Evolutionary conservation across 1,140 invertebrate species (phyloP).

Genomic region (Samia ricini): DNA sequence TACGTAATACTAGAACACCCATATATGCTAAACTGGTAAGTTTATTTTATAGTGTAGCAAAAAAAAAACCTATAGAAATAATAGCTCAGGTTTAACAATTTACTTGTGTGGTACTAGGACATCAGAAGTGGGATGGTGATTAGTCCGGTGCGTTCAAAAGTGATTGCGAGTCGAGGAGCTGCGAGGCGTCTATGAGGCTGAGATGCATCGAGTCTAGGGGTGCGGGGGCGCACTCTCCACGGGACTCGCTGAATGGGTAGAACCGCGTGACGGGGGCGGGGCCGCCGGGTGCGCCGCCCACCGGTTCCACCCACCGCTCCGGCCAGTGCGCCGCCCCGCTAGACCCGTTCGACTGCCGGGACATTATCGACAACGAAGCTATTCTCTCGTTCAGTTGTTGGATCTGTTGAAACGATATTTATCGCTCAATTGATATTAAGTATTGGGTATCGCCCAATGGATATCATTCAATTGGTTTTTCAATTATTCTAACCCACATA

Average conservation of each 20-base stretch:
- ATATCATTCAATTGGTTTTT: too few relatives aligned
- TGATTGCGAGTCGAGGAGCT: constrained; percentile 69
- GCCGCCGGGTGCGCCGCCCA: constrained; percentile 8
- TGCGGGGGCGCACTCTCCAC: constrained; percentile 19
- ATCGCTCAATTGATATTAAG: too few relatives aligned
- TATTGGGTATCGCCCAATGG: too few relatives aligned
- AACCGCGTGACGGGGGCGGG: constrained; percentile 51
- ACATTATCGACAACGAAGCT: constrained; percentile 54
- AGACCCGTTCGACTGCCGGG: constrained; percentile 39
- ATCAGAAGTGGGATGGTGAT: background rate
- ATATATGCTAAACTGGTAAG: too few relatives aligned
- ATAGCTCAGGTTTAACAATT: background rate
- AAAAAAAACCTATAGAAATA: too few relatives aligned
- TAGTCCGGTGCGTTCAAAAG: constrained; percentile 72
- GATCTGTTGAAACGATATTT: constrained; percentile 32
- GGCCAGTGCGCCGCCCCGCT: background rate
- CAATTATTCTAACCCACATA: too few relatives aligned
- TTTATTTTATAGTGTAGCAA: too few relatives aligned
- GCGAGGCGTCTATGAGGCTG: constrained; percentile 56
- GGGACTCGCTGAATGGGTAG: constrained; percentile 61
- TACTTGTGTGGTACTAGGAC: background rate
- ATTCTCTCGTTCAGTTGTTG: constrained; percentile 55
- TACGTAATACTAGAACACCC: too few relatives aligned
- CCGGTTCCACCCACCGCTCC: background rate
- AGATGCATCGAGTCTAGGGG: constrained; percentile 49